Evolutionary conservation across 2,888 invertebrate genomes (phyloP).

Genomic region (Drosophila subsilvestris): DNA sequence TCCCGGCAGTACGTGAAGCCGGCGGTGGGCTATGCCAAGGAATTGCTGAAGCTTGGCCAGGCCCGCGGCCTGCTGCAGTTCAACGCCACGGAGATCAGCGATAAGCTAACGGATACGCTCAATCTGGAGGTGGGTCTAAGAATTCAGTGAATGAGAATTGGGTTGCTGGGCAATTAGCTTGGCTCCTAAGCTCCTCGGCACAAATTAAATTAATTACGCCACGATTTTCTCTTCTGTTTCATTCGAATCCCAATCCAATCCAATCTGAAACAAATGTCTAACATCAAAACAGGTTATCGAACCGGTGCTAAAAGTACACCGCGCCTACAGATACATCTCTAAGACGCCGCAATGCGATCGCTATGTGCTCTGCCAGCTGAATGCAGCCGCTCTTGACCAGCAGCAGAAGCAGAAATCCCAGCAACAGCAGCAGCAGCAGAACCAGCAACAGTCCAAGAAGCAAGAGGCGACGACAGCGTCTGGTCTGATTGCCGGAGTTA

Average conservation of each 20-base stretch:
- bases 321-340: constrained; percentile 90
- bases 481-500: constrained; percentile 87
- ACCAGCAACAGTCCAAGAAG: constrained; percentile 80
- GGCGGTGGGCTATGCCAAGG: constrained; percentile 89
- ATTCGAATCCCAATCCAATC: constrained; percentile 42
- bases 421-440: constrained; percentile 83
- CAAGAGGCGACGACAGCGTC: constrained; percentile 70
- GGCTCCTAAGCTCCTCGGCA: constrained; percentile 29
- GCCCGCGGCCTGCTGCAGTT: constrained; percentile 88
- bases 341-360: constrained; percentile 90
- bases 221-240: constrained; percentile 60
- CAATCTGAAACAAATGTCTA: constrained; percentile 38
- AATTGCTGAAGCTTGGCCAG: constrained; percentile 89
- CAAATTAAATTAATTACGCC: constrained; percentile 73
- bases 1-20: constrained; percentile 91
- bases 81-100: constrained; percentile 89
- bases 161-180: constrained; percentile 24
- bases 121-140: constrained; percentile 87
- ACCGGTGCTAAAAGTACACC: constrained; percentile 91
- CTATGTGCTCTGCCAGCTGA: constrained; percentile 91
- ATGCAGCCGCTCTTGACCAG: constrained; percentile 86
- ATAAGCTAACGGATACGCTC: constrained; percentile 90
- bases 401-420: constrained; percentile 73
- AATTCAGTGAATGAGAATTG: constrained; percentile 17
- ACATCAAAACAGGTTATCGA: constrained; percentile 87